Conservation (phyloP, 2,797 vertebrate genomes). For the Cyclura pinguis region DNA sequence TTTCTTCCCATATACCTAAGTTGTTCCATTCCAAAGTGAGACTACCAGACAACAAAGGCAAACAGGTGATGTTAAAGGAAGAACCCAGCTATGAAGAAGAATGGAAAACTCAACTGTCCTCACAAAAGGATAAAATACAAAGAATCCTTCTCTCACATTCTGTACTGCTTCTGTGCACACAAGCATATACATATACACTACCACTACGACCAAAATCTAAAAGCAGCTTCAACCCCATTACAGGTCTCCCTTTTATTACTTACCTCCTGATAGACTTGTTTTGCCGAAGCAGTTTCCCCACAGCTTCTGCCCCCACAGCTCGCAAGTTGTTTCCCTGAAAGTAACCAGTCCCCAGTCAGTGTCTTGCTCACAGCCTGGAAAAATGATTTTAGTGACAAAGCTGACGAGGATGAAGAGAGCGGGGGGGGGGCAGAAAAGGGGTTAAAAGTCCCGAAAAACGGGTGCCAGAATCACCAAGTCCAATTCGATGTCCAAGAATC, state of each 20-base stretch:
- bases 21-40: constrained; percentile 95
- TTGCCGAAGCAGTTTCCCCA: constrained; percentile 88
- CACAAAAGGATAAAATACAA: background rate
- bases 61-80: background rate
- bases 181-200: background rate
- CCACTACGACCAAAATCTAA: background rate
- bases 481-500: too few relatives aligned
- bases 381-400: too few relatives aligned
- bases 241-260: constrained; percentile 48
- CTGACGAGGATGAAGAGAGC: too few relatives aligned
- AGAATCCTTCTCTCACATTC: background rate
- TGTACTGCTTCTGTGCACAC: background rate
- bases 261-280: constrained; percentile 91
- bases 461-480: too few relatives aligned
- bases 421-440: too few relatives aligned
- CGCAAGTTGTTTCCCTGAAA: constrained; percentile 94
- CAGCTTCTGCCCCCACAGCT: constrained; percentile 83
- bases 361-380: background rate
- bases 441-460: too few relatives aligned
- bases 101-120: background rate
- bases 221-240: background rate
- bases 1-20: constrained; percentile 90
- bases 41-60: constrained; percentile 72
- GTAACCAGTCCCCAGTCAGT: constrained; percentile 27
- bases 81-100: background rate